Base-by-base conservation (phyloP, 2,797 vertebrate genomes). In the Chloroceryle amazona region DNA sequence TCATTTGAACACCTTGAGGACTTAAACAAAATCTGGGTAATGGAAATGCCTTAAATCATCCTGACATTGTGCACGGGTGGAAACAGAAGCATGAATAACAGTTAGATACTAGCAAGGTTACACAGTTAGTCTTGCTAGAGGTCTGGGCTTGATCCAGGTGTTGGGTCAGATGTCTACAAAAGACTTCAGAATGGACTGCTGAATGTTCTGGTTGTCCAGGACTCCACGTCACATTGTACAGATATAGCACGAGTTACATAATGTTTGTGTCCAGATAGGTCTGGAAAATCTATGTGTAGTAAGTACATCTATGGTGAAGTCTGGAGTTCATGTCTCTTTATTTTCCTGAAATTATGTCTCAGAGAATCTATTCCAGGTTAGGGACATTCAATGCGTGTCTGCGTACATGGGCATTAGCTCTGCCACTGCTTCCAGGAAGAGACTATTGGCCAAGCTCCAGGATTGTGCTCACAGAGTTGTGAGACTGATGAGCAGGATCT, bases 171-270 rank as follows among this genome's bases (percentile, higher is more conserved):
- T 9, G 5, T 42, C 23, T 31, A 33, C 55, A 78, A 16, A 84
- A 71, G 44, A 47, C 9, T 52, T 28, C 4, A 47, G 44, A 33
- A 41, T 29, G 29, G 9, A 39, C 16, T 33, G 26, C 3, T 35
- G 39, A 37, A 67, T 5, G 4, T 55, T 90, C 18, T 91, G 8
- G 3, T 39, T 78, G 42, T 11, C 14, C 9, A 12, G 74, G 54
- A 41, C 25, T 46, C 46, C 46, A 70, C 35, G n/a, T 57, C 14
- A 31, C n/a, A 60, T 4, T 26, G 10, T 39, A 37, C 6, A 9
- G 10, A 19, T 1, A 5, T 22, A 11, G 5, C 73, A 35, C 41
- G 51, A 49, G 14, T 12, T 72, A 13, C 0, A 0, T 33, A 65
- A 68, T 89, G 7, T 28, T 12, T 49, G 21, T 2, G 8, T 62